Evolutionary conservation across 2,797 vertebrate genomes (phyloP).

Genomic region (Echiichthys vipera): DNA sequence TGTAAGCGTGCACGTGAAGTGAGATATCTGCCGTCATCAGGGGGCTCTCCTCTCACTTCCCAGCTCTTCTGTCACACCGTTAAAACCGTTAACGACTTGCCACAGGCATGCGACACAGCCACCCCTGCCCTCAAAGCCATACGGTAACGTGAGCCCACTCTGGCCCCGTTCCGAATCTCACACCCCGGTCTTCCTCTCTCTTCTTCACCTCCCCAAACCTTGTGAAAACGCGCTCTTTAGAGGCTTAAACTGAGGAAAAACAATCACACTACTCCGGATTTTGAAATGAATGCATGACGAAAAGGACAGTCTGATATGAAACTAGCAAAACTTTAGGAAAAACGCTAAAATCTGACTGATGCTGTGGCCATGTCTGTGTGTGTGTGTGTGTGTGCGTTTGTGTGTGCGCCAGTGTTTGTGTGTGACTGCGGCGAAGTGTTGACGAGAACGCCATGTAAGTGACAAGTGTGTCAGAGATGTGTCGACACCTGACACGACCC

Average conservation of each 20-base stretch:
- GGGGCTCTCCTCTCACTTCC: slow-evolving; percentile 62
- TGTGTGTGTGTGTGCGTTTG: slow-evolving; percentile 24
- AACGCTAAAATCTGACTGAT: slow-evolving; percentile 16
- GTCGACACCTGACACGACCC: slow-evolving; percentile 83
- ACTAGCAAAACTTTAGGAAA: slow-evolving; percentile 23
- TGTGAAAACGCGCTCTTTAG: slow-evolving; percentile 34
- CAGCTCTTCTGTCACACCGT: slow-evolving; percentile 76
- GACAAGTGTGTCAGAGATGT: slow-evolving; percentile 86
- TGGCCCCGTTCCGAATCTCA: slow-evolving; percentile 73
- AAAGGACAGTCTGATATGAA: background rate
- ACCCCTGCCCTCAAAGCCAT: slow-evolving; percentile 42
- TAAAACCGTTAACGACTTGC: slow-evolving; percentile 82
- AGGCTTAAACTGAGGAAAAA: slow-evolving; percentile 18
- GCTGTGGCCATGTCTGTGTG: slow-evolving; percentile 29
- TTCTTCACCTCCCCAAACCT: slow-evolving; percentile 36
- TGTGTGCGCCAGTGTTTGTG: slow-evolving; percentile 16
- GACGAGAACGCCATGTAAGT: slow-evolving; percentile 82
- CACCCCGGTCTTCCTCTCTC: slow-evolving; percentile 52
- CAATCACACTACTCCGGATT: slow-evolving; percentile 6
- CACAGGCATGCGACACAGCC: slow-evolving; percentile 69
- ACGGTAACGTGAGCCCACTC: slow-evolving; percentile 71
- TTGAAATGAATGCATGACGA: slow-evolving; percentile 6
- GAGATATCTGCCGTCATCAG: slow-evolving; percentile 72
- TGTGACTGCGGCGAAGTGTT: slow-evolving; percentile 70
- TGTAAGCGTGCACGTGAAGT: slow-evolving; percentile 4